Evolutionary conservation across 2,888 invertebrate species (phyloP).

Genomic region (Eudemis profundana): DNA sequence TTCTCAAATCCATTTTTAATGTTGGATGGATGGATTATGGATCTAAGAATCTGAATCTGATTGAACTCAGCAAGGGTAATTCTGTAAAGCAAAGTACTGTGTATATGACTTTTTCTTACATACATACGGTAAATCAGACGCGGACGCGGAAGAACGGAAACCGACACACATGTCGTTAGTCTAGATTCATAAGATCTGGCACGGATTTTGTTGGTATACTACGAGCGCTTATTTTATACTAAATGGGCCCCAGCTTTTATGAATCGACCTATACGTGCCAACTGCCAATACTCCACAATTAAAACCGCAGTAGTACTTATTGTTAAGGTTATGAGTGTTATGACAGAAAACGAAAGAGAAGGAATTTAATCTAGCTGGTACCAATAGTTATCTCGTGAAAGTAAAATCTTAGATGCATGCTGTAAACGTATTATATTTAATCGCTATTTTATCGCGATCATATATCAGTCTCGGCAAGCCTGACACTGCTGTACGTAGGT

Average conservation of each 20-base stretch:
- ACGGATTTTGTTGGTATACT: too few species aligned
- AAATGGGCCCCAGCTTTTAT: too few species aligned
- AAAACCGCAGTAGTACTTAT: conserved; percentile 4
- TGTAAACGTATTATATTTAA: conserved; percentile 21
- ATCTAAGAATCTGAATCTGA: too few species aligned
- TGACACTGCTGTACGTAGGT: background rate
- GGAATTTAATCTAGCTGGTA: conserved; percentile 19
- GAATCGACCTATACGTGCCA: too few species aligned
- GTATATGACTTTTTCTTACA: background rate
- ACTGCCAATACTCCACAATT: conserved; percentile 6
- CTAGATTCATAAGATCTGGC: too few species aligned
- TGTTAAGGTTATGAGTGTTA: conserved; percentile 12
- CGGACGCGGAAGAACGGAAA: background rate
- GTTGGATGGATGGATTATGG: too few species aligned
- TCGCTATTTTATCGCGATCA: conserved; percentile 17
- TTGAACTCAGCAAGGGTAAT: too few species aligned
- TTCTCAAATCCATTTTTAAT: too few species aligned
- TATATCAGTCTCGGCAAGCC: conserved; percentile 12
- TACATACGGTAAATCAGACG: background rate
- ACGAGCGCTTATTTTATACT: too few species aligned
- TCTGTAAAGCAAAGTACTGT: too few species aligned
- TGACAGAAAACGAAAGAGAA: conserved; percentile 13
- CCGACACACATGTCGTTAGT: background rate
- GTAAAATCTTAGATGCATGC: conserved; percentile 25
- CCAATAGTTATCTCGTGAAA: conserved; percentile 24